These are phyloP conservation scores for Poeciliopsis prolifica DNA, from an alignment of 2,113 vertebrate genomes.

Conservation along the genomic window DNA sequence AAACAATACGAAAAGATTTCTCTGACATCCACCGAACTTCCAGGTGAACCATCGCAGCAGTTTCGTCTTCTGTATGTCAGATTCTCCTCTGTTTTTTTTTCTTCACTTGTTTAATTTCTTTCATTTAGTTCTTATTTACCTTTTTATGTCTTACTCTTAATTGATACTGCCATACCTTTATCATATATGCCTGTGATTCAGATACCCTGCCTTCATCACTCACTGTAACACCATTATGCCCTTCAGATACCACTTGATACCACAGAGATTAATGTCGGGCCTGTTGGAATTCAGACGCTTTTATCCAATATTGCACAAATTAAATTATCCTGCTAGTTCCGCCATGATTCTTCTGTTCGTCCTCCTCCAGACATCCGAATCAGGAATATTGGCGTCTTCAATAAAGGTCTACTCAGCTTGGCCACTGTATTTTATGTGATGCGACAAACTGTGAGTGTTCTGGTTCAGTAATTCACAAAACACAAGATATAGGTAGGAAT, in stretches of 20 bases:
- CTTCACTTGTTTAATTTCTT: background rate
- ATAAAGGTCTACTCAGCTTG: conserved; percentile 14
- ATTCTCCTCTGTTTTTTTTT: background rate
- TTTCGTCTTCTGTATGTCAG: too few species aligned
- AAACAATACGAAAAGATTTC: too few species aligned
- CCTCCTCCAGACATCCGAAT: conserved; percentile 25
- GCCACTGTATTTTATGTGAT: background rate
- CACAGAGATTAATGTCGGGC: background rate
- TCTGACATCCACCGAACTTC: too few species aligned
- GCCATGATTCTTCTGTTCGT: conserved; percentile 25
- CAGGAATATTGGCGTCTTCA: conserved; percentile 12
- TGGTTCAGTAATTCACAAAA: background rate
- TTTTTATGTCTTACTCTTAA: background rate
- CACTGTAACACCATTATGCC: conserved; percentile 43
- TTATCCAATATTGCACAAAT: conserved; percentile 62
- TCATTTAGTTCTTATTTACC: conserved; percentile 1
- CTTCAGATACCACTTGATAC: conserved; percentile 54
- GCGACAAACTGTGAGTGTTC: conserved; percentile 6
- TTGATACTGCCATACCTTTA: background rate
- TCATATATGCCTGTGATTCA: conserved; percentile 29
- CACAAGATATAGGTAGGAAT: background rate
- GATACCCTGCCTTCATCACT: conserved; percentile 20
- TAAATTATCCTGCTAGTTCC: conserved; percentile 38
- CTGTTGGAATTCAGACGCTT: conserved; percentile 38
- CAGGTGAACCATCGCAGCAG: too few species aligned